These are phyloP conservation scores for Probaryconus sp. DNA, from an alignment of 1,140 invertebrate genomes.

Conservation along the genomic window DNA sequence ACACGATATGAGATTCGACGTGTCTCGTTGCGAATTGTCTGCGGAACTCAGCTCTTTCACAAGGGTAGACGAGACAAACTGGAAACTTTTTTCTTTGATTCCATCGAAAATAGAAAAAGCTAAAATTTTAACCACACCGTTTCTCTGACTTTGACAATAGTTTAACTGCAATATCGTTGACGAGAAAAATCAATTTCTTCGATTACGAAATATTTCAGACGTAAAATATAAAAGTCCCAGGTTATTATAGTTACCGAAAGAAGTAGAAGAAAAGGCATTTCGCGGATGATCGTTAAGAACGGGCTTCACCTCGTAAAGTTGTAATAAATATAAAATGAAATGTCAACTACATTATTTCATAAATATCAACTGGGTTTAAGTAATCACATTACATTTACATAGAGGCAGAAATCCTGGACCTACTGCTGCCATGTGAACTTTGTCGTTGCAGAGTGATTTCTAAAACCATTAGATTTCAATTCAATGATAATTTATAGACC, in stretches of 20 bases:
- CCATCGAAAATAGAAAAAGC: too few relatives aligned
- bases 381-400: constrained; percentile 8
- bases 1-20: constrained; percentile 11
- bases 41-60: neutral
- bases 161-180: constrained; percentile 1
- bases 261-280: constrained; percentile 19
- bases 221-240: neutral
- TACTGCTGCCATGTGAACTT: constrained; percentile 4
- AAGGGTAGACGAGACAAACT: neutral
- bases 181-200: constrained; percentile 1
- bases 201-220: neutral
- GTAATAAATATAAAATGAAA: constrained; percentile 31
- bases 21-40: neutral
- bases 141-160: too few relatives aligned
- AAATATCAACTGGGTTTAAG: constrained; percentile 26
- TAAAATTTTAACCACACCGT: too few relatives aligned
- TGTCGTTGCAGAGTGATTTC: too few relatives aligned
- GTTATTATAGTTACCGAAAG: constrained; percentile 4
- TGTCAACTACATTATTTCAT: constrained; percentile 27
- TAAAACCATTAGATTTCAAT: too few relatives aligned
- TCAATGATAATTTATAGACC: too few relatives aligned
- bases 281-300: constrained; percentile 6
- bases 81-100: neutral
- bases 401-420: constrained; percentile 25
- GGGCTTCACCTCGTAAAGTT: constrained; percentile 16